Evolutionary conservation across 2,888 invertebrate genomes (phyloP).

Genomic region (Masnerella sp.): DNA sequence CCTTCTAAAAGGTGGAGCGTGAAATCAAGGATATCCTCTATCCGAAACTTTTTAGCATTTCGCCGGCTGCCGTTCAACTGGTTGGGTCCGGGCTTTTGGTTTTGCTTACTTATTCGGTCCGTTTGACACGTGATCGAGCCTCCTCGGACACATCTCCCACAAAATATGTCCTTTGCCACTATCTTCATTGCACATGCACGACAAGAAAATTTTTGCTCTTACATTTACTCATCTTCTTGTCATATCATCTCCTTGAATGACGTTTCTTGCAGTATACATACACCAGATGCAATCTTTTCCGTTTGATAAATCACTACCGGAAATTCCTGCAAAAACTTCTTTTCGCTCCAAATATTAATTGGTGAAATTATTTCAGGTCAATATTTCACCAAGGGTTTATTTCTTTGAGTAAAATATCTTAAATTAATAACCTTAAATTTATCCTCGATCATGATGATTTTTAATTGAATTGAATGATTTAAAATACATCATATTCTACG

Average conservation of each 20-base stretch:
- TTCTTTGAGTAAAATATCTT: too few relatives aligned
- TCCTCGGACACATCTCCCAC: constrained; percentile 41
- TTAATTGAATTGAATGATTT: too few relatives aligned
- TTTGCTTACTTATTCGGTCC: constrained; percentile 70
- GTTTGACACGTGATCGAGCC: constrained; percentile 75
- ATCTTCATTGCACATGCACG: constrained; percentile 27
- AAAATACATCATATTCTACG: too few relatives aligned
- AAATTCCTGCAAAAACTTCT: constrained; percentile 73
- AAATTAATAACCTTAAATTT: constrained; percentile 1
- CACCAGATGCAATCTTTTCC: constrained; percentile 73
- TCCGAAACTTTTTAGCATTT: constrained; percentile 28
- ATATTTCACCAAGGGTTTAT: too few relatives aligned
- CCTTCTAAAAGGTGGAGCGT: constrained; percentile 1
- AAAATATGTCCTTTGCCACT: constrained; percentile 42
- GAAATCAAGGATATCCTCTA: constrained; percentile 47
- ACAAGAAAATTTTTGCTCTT: constrained; percentile 41
- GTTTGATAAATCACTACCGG: constrained; percentile 77
- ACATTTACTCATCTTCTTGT: constrained; percentile 43
- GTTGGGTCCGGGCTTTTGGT: constrained; percentile 57
- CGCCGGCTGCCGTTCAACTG: constrained; percentile 64
- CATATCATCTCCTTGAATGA: constrained; percentile 56
- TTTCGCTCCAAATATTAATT: constrained; percentile 74
- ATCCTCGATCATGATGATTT: too few relatives aligned
- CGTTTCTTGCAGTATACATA: constrained; percentile 67
- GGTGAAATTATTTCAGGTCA: constrained; percentile 57